Percentiles rank a stretch among this genome's conserved stretches.
phyloP scores from a whole-genome alignment of 2,113 vertebrate species.

The Turnix velox region DNA sequence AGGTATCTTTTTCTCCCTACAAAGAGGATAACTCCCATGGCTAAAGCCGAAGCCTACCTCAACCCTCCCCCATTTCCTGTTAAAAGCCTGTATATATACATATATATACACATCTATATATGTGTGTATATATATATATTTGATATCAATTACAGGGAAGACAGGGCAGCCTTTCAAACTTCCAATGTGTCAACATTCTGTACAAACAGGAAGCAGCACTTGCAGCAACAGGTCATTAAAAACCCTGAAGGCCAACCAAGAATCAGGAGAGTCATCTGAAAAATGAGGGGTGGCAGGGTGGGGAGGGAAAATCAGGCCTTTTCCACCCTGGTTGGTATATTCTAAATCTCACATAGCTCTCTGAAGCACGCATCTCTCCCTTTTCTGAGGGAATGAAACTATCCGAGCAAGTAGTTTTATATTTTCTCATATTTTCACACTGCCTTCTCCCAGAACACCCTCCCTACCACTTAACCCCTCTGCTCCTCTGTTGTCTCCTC shows the following conservation, averaged over 20 bases:
- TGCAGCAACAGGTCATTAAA: slow-evolving; percentile 43
- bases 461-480: background rate
- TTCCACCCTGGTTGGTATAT: background rate
- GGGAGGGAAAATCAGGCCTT: background rate
- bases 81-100: background rate
- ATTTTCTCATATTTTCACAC: background rate
- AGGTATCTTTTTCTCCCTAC: background rate
- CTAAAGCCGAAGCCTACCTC: background rate
- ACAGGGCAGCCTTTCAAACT: slow-evolving; percentile 41
- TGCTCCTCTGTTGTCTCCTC: background rate
- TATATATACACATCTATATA: background rate
- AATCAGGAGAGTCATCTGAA: background rate
- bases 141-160: background rate
- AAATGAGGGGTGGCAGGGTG: background rate
- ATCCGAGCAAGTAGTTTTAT: background rate
- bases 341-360: background rate
- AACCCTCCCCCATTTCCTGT: background rate
- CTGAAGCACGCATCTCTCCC: too few species aligned
- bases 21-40: background rate
- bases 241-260: background rate
- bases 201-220: slow-evolving; percentile 32
- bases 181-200: background rate
- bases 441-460: background rate
- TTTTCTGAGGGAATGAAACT: too few species aligned
- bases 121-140: background rate